Evolutionary conservation across 2,888 invertebrate species (phyloP), one percentile per base, ranked within the genome.

Genomic region (Leptothorax acervorum): DNA sequence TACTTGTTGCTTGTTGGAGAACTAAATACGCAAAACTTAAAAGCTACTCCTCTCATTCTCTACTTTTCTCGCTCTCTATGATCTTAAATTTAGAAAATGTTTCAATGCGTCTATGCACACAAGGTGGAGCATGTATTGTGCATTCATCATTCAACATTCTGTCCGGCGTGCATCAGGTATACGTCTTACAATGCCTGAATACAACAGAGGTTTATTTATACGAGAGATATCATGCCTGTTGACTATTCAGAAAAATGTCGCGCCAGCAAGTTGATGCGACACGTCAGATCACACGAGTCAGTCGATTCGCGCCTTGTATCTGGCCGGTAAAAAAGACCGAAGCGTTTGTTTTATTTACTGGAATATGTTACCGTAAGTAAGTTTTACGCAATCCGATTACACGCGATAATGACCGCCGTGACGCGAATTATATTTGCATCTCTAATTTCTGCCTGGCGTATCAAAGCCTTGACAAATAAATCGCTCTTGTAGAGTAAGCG

Each of bases 191-290:
- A 3, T 15, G 65, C 15, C 63, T 53, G 39, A 39, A 39, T 23
- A 42, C 68, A 55, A 28, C 28, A 12, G n/a, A 57, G 55, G 11
- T 70, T 78, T 68, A 55, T 78, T 68, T 68, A 66, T 45, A 53
- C 57, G 23, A 9, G 45, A 31, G 48, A 48, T 68, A 68, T 31
- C 66, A 6, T 23, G 23, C n/a, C n/a, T 68, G 57, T 68, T 57
- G 55, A 68, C 78, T n/a, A 57, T 78, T 68, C n/a, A 62, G 12
- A 68, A 78, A 78, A 68, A 70, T 68, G 45, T 68, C 57, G 57
- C 66, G 55, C n/a, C 55, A 66, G n/a, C 66, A 55, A 57, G n/a
- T 45, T 57, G 68, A 68, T 45, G 55, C 31, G 55, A 31, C 45
- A 53, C 31, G 66, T 66, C 76, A 39, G 42, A 66, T 68, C 12